Percentiles rank a stretch among this genome's conserved stretches.
Evolutionary conservation across 1,140 invertebrate species (phyloP).

Genomic region (Lamellibrachia luymesi): DNA sequence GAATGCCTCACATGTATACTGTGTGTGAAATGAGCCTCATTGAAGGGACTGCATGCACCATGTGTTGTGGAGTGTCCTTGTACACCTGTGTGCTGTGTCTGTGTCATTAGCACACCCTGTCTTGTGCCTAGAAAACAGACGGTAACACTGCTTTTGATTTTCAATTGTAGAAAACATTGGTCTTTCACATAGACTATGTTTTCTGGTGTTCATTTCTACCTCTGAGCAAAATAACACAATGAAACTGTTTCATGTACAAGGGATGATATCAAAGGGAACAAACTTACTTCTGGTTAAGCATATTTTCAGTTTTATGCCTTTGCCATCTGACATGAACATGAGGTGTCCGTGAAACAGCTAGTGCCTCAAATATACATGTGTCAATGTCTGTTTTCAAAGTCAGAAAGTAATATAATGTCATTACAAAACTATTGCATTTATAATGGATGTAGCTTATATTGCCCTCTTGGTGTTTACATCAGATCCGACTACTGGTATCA

Average conservation of each 20-base stretch:
- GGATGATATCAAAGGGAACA: background rate
- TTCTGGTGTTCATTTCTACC: background rate
- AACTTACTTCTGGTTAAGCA: too few relatives aligned
- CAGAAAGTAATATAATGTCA: background rate
- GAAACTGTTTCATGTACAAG: background rate
- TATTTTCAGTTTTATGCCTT: background rate
- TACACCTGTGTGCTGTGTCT: background rate
- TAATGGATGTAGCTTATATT: too few relatives aligned
- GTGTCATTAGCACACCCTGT: background rate
- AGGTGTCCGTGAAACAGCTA: background rate
- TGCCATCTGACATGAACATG: background rate
- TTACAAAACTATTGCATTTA: background rate
- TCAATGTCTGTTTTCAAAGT: too few relatives aligned
- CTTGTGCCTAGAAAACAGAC: background rate
- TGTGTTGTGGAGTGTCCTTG: background rate
- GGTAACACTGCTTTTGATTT: background rate
- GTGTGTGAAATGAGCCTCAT: background rate
- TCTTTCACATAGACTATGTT: background rate
- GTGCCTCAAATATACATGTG: too few relatives aligned
- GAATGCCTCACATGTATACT: background rate
- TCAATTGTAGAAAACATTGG: background rate
- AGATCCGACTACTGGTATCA: background rate
- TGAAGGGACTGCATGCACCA: background rate
- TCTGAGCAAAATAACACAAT: background rate
- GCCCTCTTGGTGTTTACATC: background rate